These are phyloP conservation scores for Chymomyza caudatula DNA, from an alignment of 2,888 invertebrate genomes.

Conservation along the genomic window DNA sequence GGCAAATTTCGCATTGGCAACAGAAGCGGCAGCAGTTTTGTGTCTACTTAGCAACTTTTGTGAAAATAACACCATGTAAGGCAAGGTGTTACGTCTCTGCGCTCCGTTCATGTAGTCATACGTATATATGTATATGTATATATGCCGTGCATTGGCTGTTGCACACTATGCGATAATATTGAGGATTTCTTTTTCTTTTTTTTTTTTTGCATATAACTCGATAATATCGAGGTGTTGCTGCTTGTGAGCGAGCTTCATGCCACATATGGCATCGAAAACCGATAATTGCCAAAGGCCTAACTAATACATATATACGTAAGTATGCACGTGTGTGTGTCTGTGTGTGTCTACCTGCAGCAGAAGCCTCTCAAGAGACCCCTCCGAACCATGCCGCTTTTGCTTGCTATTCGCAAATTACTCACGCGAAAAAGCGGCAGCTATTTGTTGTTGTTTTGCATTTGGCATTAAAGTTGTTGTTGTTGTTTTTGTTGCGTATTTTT, in stretches of 20 bases:
- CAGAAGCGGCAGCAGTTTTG: slow-evolving; percentile 37
- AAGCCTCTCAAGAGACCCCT: slow-evolving; percentile 60
- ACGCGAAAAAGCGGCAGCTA: slow-evolving; percentile 64
- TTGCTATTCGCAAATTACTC: slow-evolving; percentile 68
- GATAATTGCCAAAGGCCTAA: slow-evolving; percentile 65
- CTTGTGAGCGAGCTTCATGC: slow-evolving; percentile 40
- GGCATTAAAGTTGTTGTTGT: slow-evolving; percentile 9
- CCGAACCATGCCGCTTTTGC: not conserved
- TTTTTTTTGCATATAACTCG: not conserved
- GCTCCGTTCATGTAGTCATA: not conserved
- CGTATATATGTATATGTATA: not conserved
- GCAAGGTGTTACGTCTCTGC: not conserved
- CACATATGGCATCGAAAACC: slow-evolving; percentile 74
- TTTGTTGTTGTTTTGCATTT: slow-evolving; percentile 19
- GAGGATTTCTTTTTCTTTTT: slow-evolving; percentile 3
- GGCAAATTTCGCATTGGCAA: not conserved
- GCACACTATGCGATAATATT: slow-evolving; percentile 17
- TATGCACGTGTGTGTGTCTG: slow-evolving; percentile 8
- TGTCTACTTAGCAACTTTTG: slow-evolving; percentile 65
- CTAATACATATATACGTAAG: slow-evolving; percentile 11
- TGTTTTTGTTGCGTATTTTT: slow-evolving; percentile 48
- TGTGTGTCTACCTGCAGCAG: slow-evolving; percentile 60
- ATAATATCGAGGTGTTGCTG: slow-evolving; percentile 13
- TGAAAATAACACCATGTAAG: slow-evolving; percentile 48
- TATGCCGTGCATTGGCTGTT: slow-evolving; percentile 37